These are phyloP conservation scores for Monoplex corrugatus DNA, from an alignment of 2,888 invertebrate genomes.

Conservation along the genomic window DNA sequence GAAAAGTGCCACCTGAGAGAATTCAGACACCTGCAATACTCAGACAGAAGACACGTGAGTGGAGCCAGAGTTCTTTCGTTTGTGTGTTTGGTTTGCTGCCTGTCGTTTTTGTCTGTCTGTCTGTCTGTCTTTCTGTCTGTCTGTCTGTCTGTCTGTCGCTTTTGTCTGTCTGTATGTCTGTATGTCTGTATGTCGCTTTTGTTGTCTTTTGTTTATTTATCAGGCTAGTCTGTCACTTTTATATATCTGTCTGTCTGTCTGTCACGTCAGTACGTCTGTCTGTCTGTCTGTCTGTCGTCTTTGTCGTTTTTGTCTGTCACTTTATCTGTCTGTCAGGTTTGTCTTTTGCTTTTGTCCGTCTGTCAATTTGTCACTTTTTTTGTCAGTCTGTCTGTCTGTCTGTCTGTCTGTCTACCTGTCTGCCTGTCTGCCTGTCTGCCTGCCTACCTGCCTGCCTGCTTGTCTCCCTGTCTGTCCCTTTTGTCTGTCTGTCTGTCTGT, in stretches of 20 bases:
- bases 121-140: conserved; percentile 33
- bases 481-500: too few species aligned
- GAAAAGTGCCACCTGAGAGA: neutral
- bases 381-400: neutral
- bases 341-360: neutral
- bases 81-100: neutral
- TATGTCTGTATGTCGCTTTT: neutral
- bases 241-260: neutral
- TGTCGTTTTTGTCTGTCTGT: neutral
- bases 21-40: neutral
- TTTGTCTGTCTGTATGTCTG: conserved; percentile 5
- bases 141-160: conserved; percentile 39
- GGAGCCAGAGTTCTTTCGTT: neutral
- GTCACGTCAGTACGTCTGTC: neutral
- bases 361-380: neutral
- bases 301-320: too few species aligned
- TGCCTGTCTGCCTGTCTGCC: neutral
- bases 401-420: neutral
- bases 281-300: too few species aligned
- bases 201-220: neutral
- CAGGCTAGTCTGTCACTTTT: neutral
- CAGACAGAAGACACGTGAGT: neutral
- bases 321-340: too few species aligned
- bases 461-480: neutral
- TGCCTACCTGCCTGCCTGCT: neutral